Conservation (phyloP, 2,888 invertebrate species). For the Empis stercorea region DNA sequence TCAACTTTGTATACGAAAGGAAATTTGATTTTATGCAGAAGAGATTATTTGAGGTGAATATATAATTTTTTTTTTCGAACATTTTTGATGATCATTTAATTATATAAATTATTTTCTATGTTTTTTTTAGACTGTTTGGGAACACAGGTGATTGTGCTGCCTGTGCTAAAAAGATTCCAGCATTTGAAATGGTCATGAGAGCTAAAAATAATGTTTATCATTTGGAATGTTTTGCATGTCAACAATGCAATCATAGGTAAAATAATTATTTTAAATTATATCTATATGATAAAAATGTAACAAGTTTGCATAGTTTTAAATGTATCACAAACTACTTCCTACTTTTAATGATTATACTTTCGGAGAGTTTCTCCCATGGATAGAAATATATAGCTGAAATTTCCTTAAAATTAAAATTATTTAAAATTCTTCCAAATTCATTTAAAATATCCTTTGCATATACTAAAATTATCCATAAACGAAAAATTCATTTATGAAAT, state of each 20-base stretch:
- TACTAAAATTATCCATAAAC: too few species aligned
- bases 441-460: too few species aligned
- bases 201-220: constrained; percentile 95
- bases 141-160: constrained; percentile 94
- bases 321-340: too few species aligned
- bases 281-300: too few species aligned
- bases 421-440: too few species aligned
- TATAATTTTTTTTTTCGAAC: too few species aligned
- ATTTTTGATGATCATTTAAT: background rate
- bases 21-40: constrained; percentile 87
- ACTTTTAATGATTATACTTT: too few species aligned
- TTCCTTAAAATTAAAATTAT: too few species aligned
- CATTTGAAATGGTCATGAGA: constrained; percentile 98
- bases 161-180: constrained; percentile 94
- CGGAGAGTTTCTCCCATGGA: too few species aligned
- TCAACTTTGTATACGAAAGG: constrained; percentile 91
- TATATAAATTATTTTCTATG: background rate
- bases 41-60: constrained; percentile 84
- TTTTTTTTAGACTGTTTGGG: constrained; percentile 64
- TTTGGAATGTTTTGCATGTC: constrained; percentile 95
- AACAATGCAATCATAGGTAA: constrained; percentile 96
- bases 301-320: too few species aligned
- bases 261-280: constrained; percentile 16
- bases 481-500: too few species aligned
- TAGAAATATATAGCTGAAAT: too few species aligned